Conservation (phyloP, 2,113 vertebrate species). For the Tachysurus vachellii region DNA sequence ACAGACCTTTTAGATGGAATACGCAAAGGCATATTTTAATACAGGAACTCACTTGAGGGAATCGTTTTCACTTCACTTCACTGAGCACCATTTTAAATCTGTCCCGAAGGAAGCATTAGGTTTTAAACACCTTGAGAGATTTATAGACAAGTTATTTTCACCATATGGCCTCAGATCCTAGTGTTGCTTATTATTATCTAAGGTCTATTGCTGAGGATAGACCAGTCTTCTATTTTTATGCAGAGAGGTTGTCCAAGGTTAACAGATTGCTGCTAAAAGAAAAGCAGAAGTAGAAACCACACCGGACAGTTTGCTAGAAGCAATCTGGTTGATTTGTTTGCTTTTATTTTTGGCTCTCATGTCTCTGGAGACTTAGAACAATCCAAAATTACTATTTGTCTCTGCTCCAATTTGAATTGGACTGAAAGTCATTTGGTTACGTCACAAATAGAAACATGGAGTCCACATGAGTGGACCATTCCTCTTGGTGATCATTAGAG, state of each 20-base stretch:
- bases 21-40: not conserved
- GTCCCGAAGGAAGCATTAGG: not conserved
- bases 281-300: not conserved
- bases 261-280: not conserved
- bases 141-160: not conserved
- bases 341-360: not conserved
- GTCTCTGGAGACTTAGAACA: not conserved
- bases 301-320: not conserved
- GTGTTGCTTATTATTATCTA: constrained; percentile 20
- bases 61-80: not conserved
- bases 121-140: constrained; percentile 4
- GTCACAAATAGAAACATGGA: too few species aligned
- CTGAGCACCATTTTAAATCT: not conserved
- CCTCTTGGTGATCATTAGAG: too few species aligned
- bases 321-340: not conserved
- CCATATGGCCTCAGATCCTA: not conserved
- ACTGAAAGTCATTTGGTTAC: too few species aligned
- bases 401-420: too few species aligned
- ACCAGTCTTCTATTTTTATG: not conserved
- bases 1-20: not conserved
- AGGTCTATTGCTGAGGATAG: not conserved
- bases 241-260: not conserved
- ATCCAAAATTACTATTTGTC: not conserved
- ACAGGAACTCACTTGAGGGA: not conserved
- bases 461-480: too few species aligned